Evolutionary conservation across 2,888 invertebrate species (phyloP).

Genomic region (Tridacna crocea): DNA sequence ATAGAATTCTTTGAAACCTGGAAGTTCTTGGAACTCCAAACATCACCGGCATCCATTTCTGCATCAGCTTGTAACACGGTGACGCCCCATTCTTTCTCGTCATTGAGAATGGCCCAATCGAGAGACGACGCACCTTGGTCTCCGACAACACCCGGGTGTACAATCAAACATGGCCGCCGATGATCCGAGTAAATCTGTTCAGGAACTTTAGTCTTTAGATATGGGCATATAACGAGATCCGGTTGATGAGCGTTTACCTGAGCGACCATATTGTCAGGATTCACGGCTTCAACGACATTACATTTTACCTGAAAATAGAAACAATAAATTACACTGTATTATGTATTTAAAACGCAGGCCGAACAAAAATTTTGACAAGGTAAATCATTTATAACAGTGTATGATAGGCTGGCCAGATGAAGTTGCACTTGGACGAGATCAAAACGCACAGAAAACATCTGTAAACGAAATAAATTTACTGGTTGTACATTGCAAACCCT

Average conservation of each 20-base stretch:
- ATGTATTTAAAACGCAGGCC: not conserved
- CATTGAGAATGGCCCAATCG: constrained; percentile 35
- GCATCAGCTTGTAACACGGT: constrained; percentile 36
- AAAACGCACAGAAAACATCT: too few species aligned
- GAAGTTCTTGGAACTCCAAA: constrained; percentile 49
- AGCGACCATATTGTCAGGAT: constrained; percentile 6
- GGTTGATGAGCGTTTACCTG: constrained; percentile 30
- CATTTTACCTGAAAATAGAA: constrained; percentile 26
- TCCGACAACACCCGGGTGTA: constrained; percentile 53
- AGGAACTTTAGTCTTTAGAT: constrained; percentile 43
- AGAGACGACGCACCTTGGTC: constrained; percentile 50
- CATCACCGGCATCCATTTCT: constrained; percentile 37
- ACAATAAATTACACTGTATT: not conserved
- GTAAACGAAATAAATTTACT: too few species aligned
- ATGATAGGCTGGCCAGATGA: not conserved
- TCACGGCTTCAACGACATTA: not conserved
- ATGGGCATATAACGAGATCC: constrained; percentile 50
- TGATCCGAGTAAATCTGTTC: constrained; percentile 24
- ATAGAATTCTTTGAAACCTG: constrained; percentile 22
- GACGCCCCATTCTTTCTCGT: constrained; percentile 34
- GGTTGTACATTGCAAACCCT: too few species aligned
- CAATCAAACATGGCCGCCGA: constrained; percentile 42
- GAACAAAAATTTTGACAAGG: not conserved
- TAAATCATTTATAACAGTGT: not conserved
- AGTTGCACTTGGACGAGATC: too few species aligned